These are phyloP conservation scores for Caenorhabditis sulstoni DNA, from an alignment of 2,888 invertebrate genomes.

Conservation along the genomic window DNA sequence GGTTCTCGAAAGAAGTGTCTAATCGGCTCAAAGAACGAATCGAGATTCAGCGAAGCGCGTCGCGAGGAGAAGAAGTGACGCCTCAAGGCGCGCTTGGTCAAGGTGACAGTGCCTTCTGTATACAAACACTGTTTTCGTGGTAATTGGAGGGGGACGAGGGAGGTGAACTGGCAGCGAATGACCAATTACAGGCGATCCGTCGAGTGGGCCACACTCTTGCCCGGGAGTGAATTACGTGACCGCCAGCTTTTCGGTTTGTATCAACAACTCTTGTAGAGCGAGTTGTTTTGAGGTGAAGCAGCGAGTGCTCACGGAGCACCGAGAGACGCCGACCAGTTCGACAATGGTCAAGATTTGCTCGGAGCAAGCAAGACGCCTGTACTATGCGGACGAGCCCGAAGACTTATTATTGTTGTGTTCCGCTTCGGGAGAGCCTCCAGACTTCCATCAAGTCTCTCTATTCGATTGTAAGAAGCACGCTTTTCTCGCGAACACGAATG, in stretches of 20 bases:
- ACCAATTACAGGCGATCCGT: slow-evolving; percentile 30
- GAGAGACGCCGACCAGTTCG: slow-evolving; percentile 46
- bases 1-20: slow-evolving; percentile 14
- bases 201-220: slow-evolving; percentile 31
- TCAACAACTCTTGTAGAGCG: slow-evolving; percentile 44
- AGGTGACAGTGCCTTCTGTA: slow-evolving; percentile 29
- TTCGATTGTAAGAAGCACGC: slow-evolving; percentile 24
- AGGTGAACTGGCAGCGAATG: slow-evolving; percentile 20
- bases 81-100: slow-evolving; percentile 29
- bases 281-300: slow-evolving; percentile 32
- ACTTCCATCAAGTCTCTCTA: slow-evolving; percentile 26
- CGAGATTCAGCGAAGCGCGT: slow-evolving; percentile 37
- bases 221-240: slow-evolving; percentile 52
- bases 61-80: slow-evolving; percentile 25
- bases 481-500: not conserved
- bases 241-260: slow-evolving; percentile 58
- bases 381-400: slow-evolving; percentile 18
- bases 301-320: not conserved
- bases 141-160: slow-evolving; percentile 5
- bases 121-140: slow-evolving; percentile 16
- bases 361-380: slow-evolving; percentile 47
- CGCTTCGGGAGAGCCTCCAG: slow-evolving; percentile 32
- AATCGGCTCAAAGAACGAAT: slow-evolving; percentile 45
- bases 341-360: slow-evolving; percentile 58
- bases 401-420: slow-evolving; percentile 25